These are phyloP conservation scores for Synanthedon vespiformis DNA, from an alignment of 2,888 invertebrate species.

Conservation along the genomic window DNA sequence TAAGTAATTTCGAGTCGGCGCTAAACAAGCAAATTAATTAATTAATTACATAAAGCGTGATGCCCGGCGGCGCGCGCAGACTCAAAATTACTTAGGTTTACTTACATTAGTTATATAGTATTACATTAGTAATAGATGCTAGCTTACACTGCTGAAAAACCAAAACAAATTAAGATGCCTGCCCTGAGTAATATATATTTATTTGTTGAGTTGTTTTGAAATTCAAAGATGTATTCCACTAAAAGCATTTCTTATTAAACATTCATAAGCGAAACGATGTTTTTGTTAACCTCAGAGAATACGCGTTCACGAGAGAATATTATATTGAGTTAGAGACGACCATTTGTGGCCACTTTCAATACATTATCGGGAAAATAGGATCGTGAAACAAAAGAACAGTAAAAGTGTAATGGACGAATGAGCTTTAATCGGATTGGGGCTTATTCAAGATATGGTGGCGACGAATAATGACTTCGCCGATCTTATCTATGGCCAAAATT, in stretches of 20 bases:
- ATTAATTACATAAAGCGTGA: too few relatives aligned
- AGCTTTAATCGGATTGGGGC: slow-evolving; percentile 44
- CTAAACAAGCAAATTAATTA: too few relatives aligned
- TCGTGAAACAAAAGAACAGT: slow-evolving; percentile 58
- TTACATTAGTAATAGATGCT: too few relatives aligned
- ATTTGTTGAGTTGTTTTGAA: neutral
- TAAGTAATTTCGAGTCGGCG: too few relatives aligned
- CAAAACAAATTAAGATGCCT: neutral
- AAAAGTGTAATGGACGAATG: slow-evolving; percentile 47
- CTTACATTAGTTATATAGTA: too few relatives aligned
- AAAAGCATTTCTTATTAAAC: neutral
- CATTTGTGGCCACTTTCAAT: slow-evolving; percentile 43
- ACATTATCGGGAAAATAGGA: slow-evolving; percentile 50
- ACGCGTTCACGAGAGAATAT: slow-evolving; percentile 3
- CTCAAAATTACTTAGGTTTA: too few relatives aligned
- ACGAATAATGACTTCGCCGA: slow-evolving; percentile 49
- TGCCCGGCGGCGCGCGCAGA: too few relatives aligned
- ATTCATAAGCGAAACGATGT: neutral
- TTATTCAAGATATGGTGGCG: slow-evolving; percentile 39
- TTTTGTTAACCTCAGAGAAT: slow-evolving; percentile 1
- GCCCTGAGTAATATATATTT: neutral
- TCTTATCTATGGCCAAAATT: slow-evolving; percentile 32
- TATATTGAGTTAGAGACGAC: slow-evolving; percentile 12
- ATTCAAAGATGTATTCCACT: neutral
- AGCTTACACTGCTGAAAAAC: too few relatives aligned